Conservation (phyloP, 2,888 invertebrate genomes). For the Agelastica alni region DNA sequence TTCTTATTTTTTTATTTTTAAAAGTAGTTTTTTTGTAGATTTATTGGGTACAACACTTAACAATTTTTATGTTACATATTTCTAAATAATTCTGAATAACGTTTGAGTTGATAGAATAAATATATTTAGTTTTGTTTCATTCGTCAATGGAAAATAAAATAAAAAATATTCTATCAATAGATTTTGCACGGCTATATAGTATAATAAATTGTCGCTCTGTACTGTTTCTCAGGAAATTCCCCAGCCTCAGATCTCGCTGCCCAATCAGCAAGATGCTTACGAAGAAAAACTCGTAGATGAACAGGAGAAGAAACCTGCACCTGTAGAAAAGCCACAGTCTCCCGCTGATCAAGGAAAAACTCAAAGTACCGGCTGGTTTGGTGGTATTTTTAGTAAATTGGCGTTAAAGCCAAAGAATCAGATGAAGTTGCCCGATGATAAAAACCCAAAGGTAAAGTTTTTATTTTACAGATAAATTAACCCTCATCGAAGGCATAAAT, state of each 20-base stretch:
- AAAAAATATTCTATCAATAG: conserved; percentile 8
- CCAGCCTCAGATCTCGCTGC: conserved; percentile 63
- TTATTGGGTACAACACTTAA: too few relatives aligned
- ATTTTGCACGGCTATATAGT: conserved; percentile 35
- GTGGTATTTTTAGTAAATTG: conserved; percentile 83
- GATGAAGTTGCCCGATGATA: conserved; percentile 95
- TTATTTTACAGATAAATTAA: too few relatives aligned
- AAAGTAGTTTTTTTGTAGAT: too few relatives aligned
- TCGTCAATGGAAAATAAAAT: not conserved
- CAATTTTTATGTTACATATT: too few relatives aligned
- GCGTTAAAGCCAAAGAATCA: conserved; percentile 86
- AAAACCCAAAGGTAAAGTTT: conserved; percentile 85
- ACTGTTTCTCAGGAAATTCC: conserved; percentile 50
- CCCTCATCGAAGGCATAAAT: too few relatives aligned
- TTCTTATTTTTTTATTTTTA: too few relatives aligned
- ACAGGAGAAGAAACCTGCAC: conserved; percentile 12
- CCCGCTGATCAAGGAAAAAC: conserved; percentile 36
- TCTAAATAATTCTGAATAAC: too few relatives aligned
- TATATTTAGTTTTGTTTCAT: too few relatives aligned
- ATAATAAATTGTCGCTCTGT: conserved; percentile 54
- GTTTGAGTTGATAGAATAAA: too few relatives aligned
- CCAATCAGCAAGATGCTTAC: conserved; percentile 56
- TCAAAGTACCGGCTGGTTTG: conserved; percentile 73
- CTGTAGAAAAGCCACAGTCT: conserved; percentile 35
- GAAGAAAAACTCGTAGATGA: conserved; percentile 27